Evolutionary conservation across 2,113 vertebrate species (phyloP).

Genomic region (Actenoides hombroni): DNA sequence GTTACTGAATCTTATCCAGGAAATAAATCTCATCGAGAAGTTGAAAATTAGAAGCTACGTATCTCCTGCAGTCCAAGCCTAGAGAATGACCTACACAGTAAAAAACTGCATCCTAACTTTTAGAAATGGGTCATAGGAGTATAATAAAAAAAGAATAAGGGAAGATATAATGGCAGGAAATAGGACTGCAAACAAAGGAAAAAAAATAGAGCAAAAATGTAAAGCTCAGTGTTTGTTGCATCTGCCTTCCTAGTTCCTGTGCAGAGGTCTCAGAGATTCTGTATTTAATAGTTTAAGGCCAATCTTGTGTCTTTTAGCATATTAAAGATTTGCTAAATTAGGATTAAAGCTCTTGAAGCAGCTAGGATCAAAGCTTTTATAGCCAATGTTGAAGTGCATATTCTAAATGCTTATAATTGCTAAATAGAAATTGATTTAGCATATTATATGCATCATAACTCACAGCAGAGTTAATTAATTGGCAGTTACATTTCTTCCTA

Average conservation of each 20-base stretch:
- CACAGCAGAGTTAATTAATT: constrained; percentile 67
- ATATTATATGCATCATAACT: constrained; percentile 56
- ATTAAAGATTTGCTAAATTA: constrained; percentile 57
- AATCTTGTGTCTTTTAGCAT: constrained; percentile 40
- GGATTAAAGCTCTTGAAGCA: constrained; percentile 44
- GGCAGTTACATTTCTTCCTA: constrained; percentile 46
- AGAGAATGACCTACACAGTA: background rate
- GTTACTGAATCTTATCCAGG: background rate
- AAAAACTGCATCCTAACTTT: constrained; percentile 1
- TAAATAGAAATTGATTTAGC: constrained; percentile 48
- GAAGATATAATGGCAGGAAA: background rate
- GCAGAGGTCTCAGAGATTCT: constrained; percentile 33
- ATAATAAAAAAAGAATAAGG: background rate
- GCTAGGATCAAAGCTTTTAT: constrained; percentile 58
- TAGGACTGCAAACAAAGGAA: background rate
- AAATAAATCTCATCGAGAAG: background rate
- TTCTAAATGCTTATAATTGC: constrained; percentile 56
- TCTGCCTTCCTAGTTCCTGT: background rate
- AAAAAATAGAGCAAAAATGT: background rate
- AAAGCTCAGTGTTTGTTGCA: background rate
- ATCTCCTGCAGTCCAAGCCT: background rate
- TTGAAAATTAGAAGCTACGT: background rate
- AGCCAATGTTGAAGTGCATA: constrained; percentile 16
- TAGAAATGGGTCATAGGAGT: background rate
- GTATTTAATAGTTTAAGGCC: constrained; percentile 33